These are phyloP conservation scores for Doris montereyensis DNA, from an alignment of 2,888 invertebrate genomes.

Conservation along the genomic window DNA sequence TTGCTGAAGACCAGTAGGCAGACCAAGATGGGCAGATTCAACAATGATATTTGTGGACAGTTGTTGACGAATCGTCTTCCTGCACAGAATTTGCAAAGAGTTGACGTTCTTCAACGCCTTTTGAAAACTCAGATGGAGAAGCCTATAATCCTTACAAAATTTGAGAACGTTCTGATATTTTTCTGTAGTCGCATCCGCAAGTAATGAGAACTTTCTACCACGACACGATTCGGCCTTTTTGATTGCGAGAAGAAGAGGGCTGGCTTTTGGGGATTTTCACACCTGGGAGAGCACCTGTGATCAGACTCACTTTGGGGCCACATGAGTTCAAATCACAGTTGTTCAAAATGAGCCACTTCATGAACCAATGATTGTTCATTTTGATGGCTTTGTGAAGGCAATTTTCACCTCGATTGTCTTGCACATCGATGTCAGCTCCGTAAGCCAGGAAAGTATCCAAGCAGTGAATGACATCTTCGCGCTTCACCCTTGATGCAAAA, in stretches of 20 bases:
- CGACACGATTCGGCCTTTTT: constrained; percentile 24
- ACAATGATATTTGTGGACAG: constrained; percentile 32
- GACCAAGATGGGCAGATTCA: constrained; percentile 5
- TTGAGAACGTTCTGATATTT: too few species aligned
- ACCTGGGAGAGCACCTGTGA: too few species aligned
- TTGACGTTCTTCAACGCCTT: constrained; percentile 10
- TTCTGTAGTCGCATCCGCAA: constrained; percentile 30
- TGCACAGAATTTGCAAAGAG: constrained; percentile 26
- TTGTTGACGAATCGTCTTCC: constrained; percentile 22
- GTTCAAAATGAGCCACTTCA: constrained; percentile 35
- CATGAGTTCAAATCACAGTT: constrained; percentile 37
- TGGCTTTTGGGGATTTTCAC: too few species aligned
- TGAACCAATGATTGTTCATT: constrained; percentile 23
- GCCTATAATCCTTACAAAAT: too few species aligned
- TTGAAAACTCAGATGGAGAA: too few species aligned
- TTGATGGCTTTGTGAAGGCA: constrained; percentile 34
- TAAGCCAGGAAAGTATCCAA: constrained; percentile 30
- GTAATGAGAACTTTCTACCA: constrained; percentile 36
- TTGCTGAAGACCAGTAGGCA: too few species aligned
- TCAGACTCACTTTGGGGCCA: too few species aligned
- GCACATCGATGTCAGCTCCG: constrained; percentile 22
- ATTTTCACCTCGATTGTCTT: constrained; percentile 12
- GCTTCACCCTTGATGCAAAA: background rate
- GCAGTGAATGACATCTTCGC: constrained; percentile 27
- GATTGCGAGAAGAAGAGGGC: constrained; percentile 28